phyloP scores from a whole-genome alignment of 1,140 invertebrate species.

The Neodiprion lecontei region DNA sequence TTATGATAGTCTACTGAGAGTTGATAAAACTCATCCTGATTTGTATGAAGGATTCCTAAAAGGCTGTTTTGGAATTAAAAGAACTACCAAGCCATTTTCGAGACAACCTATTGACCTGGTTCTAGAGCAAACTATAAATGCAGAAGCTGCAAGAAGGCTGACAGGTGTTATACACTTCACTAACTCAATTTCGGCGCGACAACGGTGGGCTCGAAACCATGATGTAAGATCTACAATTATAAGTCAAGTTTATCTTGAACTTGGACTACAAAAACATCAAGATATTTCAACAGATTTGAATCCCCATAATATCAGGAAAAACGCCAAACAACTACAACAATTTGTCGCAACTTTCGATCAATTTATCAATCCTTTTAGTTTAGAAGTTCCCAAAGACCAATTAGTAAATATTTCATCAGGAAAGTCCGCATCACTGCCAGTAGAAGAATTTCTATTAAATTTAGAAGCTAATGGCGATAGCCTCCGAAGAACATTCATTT shows the following conservation, averaged over 20 bases:
- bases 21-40: slow-evolving; percentile 26
- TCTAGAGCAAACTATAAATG: slow-evolving; percentile 41
- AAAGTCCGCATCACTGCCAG: slow-evolving; percentile 29
- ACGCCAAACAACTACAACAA: slow-evolving; percentile 23
- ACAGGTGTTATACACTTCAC: slow-evolving; percentile 31
- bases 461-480: slow-evolving; percentile 30
- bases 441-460: slow-evolving; percentile 34
- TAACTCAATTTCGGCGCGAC: slow-evolving; percentile 31
- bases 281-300: slow-evolving; percentile 30
- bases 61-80: slow-evolving; percentile 32
- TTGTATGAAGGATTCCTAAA: slow-evolving; percentile 21
- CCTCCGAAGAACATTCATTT: slow-evolving; percentile 28
- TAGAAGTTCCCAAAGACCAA: slow-evolving; percentile 22
- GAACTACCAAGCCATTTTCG: slow-evolving; percentile 33
- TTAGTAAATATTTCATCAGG: slow-evolving; percentile 34
- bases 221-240: slow-evolving; percentile 20
- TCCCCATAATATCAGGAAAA: slow-evolving; percentile 29
- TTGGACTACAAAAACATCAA: slow-evolving; percentile 10
- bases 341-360: slow-evolving; percentile 27
- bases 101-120: slow-evolving; percentile 31
- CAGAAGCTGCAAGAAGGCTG: slow-evolving; percentile 37
- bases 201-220: slow-evolving; percentile 25
- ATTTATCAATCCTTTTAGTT: slow-evolving; percentile 29
- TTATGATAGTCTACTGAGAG: slow-evolving; percentile 28
- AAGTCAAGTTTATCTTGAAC: no score